Evolutionary conservation across 2,888 invertebrate species (phyloP).

Genomic region (Miltochrista miniata): DNA sequence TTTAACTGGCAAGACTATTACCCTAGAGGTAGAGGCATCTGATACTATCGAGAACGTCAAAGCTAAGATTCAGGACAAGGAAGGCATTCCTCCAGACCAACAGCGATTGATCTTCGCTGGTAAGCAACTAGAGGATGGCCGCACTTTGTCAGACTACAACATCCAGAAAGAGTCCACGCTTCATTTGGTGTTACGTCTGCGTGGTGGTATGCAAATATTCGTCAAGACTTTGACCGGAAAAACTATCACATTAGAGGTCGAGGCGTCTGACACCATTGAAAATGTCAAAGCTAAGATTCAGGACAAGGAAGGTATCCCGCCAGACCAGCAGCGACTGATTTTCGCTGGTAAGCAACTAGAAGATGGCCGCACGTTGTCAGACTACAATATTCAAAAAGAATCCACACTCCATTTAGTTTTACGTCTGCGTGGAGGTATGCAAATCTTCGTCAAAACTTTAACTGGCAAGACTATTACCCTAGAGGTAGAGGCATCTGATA

Average conservation of each 20-base stretch:
- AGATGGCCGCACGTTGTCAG: conserved; percentile 39
- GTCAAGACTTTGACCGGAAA: conserved; percentile 44
- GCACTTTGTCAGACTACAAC: conserved; percentile 41
- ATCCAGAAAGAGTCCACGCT: conserved; percentile 45
- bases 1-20: conserved; percentile 43
- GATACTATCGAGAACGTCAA: conserved; percentile 47
- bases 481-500: conserved; percentile 50
- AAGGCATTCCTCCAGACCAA: conserved; percentile 45
- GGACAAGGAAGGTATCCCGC: conserved; percentile 45
- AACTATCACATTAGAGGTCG: conserved; percentile 41
- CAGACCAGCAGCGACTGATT: conserved; percentile 49
- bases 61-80: conserved; percentile 45
- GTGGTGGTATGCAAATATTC: conserved; percentile 48
- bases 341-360: conserved; percentile 50
- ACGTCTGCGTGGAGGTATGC: conserved; percentile 46
- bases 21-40: conserved; percentile 38
- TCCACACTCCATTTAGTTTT: conserved; percentile 43
- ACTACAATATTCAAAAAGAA: conserved; percentile 50
- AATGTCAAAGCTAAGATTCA: conserved; percentile 39
- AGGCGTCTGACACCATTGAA: conserved; percentile 36
- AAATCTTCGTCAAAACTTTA: conserved; percentile 44
- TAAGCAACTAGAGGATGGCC: conserved; percentile 43
- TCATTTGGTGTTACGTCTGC: conserved; percentile 38
- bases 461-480: conserved; percentile 48
- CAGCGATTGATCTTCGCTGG: conserved; percentile 44